Evolutionary conservation across 2,797 vertebrate species (phyloP), one percentile per base, ranked within the genome.

Genomic region (Lacerta bilineata): DNA sequence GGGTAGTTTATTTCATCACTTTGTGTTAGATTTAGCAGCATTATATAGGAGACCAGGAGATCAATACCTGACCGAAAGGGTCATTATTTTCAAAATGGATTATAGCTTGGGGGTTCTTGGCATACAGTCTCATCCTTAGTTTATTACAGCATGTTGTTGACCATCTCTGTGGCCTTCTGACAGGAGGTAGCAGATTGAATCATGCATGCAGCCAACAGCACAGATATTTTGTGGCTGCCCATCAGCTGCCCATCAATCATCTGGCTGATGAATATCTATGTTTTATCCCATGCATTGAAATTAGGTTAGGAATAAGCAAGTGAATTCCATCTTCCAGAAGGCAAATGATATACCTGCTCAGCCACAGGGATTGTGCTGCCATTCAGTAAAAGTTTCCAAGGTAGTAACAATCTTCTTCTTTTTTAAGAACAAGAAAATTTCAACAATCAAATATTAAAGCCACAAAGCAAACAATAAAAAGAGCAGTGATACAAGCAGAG

Each of bases 231-330:
- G 74, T 68, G 78, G 59, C n/a, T 85, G 69, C 3, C 39, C 59
- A 66, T 85, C 77, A 88, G 46, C 66, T 74, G 69, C 15, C n/a
- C 74, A 41, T 80, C 77, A 85, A 71, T 61, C 29, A 89, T 66
- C 55, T 55, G 71, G 33, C n/a, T 50, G n/a, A 39, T 80, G 88
- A 39, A 39, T 81, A 66, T 10, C 5, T 10, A 66, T 80, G 17
- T 27, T 17, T 77, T 18, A 29, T 74, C 13, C 7, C 23, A 64
- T 80, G 55, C 46, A 50, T 5, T 55, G n/a, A 50, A 85, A 75
- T 80, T 69, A 75, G 72, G 41, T 23, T 50, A 20, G 36, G 36
- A 29, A 15, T 64, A 74, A 50, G 41, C n/a, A 76, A 25, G 59
- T 50, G 13, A 66, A 43, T 66, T 4, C 36, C 17, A 33, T 8